These are phyloP conservation scores for Bursaphelenchus mucronatus DNA, from an alignment of 1,140 invertebrate genomes.

Conservation along the genomic window DNA sequence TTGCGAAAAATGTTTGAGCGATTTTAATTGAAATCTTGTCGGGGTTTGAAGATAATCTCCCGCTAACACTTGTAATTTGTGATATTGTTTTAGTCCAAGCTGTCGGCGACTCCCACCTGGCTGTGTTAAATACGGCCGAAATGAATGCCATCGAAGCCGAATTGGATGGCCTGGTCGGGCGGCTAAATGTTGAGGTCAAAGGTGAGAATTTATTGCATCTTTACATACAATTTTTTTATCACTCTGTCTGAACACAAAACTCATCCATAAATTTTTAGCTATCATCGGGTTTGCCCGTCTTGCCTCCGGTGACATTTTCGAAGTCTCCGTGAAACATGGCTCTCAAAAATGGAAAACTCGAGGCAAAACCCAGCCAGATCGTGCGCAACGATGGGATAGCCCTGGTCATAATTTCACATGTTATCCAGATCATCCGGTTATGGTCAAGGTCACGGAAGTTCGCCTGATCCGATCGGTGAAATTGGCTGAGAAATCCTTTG, in stretches of 20 bases:
- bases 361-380: conserved; percentile 66
- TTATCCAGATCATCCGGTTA: conserved; percentile 65
- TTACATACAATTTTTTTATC: neutral
- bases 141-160: conserved; percentile 40
- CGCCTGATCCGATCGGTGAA: conserved; percentile 64
- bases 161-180: conserved; percentile 37
- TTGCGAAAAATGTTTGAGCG: too few species aligned
- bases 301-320: conserved; percentile 65
- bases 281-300: conserved; percentile 47
- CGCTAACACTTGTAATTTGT: too few species aligned
- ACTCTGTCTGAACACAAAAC: neutral
- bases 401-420: conserved; percentile 64
- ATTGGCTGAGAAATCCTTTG: conserved; percentile 68
- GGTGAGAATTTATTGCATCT: conserved; percentile 21
- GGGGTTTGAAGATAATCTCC: too few species aligned
- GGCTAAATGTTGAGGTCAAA: conserved; percentile 42
- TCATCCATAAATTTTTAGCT: conserved; percentile 32
- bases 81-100: too few species aligned
- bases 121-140: neutral
- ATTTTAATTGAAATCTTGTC: too few species aligned
- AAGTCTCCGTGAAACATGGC: conserved; percentile 67
- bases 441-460: conserved; percentile 67
- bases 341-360: conserved; percentile 68
- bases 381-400: conserved; percentile 66
- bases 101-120: too few species aligned